A percentile compares a stretch with the other conserved stretches of the same genome.
phyloP scores from a whole-genome alignment of 2,797 vertebrate genomes.

The Ispidina lecontei region DNA sequence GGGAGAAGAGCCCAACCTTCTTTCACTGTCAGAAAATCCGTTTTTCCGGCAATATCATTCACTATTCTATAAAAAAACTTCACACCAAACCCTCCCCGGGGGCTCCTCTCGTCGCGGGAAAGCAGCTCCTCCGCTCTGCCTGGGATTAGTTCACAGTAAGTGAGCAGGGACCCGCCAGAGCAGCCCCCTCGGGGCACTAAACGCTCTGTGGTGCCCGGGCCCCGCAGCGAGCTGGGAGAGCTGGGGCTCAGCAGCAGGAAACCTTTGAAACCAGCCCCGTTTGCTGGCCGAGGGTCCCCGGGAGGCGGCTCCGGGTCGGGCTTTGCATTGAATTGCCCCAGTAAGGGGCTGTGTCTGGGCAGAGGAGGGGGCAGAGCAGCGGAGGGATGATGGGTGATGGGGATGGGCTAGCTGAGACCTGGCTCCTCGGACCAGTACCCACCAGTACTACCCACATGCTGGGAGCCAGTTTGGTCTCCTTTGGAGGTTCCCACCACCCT shows the following conservation, averaged over 20 bases:
- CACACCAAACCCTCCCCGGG: fast-evolving
- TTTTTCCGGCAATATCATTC: background rate
- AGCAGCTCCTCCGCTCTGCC: background rate
- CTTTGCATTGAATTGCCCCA: background rate
- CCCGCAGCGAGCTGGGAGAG: background rate
- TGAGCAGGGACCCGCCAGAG: background rate
- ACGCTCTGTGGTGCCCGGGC: background rate
- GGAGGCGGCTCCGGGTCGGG: background rate
- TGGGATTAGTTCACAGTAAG: background rate
- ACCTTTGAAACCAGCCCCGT: background rate
- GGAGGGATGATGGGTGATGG: background rate
- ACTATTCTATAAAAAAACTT: background rate
- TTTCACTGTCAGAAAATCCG: background rate
- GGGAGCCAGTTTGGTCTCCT: too few species aligned
- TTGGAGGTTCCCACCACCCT: too few species aligned
- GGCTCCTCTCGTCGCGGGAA: fast-evolving
- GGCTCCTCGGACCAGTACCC: too few species aligned
- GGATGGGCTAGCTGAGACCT: too few species aligned
- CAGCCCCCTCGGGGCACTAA: background rate
- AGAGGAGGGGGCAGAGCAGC: background rate
- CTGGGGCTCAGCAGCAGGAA: background rate
- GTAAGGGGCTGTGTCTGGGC: background rate
- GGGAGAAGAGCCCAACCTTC: too few species aligned
- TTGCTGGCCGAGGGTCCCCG: background rate
- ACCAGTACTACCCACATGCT: too few species aligned